These are phyloP conservation scores for Calameuta pallipes DNA, from an alignment of 2,888 invertebrate genomes.

Conservation along the genomic window DNA sequence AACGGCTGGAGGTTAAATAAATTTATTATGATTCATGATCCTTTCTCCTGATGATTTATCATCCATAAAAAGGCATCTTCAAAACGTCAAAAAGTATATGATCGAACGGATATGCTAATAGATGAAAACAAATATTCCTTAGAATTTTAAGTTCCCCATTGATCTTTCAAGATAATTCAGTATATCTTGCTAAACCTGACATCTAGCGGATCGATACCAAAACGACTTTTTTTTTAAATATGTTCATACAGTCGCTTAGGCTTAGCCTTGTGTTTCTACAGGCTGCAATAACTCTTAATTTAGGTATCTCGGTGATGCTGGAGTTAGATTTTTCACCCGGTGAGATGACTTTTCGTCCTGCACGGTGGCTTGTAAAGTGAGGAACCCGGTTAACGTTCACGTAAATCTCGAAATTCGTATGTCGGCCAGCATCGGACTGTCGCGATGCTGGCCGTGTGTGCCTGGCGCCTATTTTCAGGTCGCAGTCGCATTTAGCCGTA, in stretches of 20 bases:
- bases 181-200: background rate
- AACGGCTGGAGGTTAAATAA: background rate
- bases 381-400: background rate
- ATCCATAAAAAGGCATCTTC: background rate
- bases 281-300: background rate
- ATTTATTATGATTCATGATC: background rate
- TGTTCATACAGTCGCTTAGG: background rate
- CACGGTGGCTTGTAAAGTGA: background rate
- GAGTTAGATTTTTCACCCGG: background rate
- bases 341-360: too few relatives aligned
- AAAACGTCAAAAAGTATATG: background rate
- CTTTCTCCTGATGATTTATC: background rate
- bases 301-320: background rate
- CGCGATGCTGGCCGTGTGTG: conserved; percentile 25
- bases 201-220: background rate
- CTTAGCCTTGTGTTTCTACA: background rate
- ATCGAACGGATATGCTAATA: background rate
- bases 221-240: background rate
- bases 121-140: background rate
- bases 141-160: background rate
- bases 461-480: conserved; percentile 43
- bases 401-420: conserved; percentile 9
- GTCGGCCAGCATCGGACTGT: conserved; percentile 13
- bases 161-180: background rate
- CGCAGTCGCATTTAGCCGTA: conserved; percentile 20